Percentiles rank a stretch among this genome's conserved stretches.
These are phyloP conservation scores for Crocodylus rhombifer DNA, from an alignment of 2,797 vertebrate species.

Conservation along the genomic window DNA sequence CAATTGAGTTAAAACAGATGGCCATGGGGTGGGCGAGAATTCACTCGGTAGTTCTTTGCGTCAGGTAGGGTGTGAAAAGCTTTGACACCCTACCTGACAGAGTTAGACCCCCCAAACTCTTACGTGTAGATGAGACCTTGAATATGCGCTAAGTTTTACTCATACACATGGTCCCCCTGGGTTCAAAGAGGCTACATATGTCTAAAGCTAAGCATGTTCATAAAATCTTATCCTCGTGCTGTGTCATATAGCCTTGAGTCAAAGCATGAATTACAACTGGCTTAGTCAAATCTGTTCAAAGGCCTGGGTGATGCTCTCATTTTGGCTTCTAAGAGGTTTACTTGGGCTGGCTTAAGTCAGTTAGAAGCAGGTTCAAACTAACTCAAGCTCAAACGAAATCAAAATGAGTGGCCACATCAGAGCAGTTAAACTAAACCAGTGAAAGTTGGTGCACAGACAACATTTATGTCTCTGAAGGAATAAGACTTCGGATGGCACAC, in stretches of 20 bases:
- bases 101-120: neutral
- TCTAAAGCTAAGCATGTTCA: neutral
- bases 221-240: neutral
- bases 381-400: conserved; percentile 52
- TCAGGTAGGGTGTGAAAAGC: too few relatives aligned
- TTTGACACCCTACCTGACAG: neutral
- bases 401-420: conserved; percentile 18
- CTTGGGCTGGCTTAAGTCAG: neutral
- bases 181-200: neutral
- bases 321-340: neutral
- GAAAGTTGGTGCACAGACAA: neutral
- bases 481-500: neutral
- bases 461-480: neutral
- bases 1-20: neutral
- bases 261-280: neutral
- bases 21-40: too few relatives aligned
- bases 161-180: neutral
- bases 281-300: neutral
- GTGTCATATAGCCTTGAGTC: neutral
- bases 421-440: conserved; percentile 28
- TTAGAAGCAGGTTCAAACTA: conserved; percentile 36
- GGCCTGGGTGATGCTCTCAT: conserved; percentile 16
- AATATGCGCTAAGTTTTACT: neutral
- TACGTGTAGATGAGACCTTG: neutral
- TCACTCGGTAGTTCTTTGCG: too few relatives aligned